Evolutionary conservation across 64 coral and sea anemone species (phyloP).

Genomic region (Dendrophyllia cribrosa): DNA sequence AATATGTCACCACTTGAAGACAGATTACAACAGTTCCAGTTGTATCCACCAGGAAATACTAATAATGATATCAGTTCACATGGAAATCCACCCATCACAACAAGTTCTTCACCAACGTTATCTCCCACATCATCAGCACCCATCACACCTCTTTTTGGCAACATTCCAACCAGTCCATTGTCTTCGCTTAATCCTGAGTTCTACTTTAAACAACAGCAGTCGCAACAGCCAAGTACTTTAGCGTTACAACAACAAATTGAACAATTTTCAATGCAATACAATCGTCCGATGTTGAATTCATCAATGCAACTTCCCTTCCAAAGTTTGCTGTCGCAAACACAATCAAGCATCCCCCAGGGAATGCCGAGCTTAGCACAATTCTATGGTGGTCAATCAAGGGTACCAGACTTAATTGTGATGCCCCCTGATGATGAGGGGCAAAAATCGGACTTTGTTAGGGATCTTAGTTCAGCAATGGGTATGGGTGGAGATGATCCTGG

Average conservation of each 20-base stretch:
- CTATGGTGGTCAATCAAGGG: conserved; percentile 46
- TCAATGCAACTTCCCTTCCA: conserved; percentile 54
- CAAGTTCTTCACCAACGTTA: conserved; percentile 55
- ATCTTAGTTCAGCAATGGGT: conserved; percentile 68
- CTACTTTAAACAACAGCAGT: conserved; percentile 56
- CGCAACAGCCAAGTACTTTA: conserved; percentile 11
- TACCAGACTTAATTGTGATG: conserved; percentile 76
- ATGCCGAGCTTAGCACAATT: conserved; percentile 52
- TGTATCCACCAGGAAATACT: conserved; percentile 37
- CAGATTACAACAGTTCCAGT: conserved; percentile 72
- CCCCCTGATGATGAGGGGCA: conserved; percentile 48
- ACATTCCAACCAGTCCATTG: conserved; percentile 45
- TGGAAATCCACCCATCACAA: conserved; percentile 45
- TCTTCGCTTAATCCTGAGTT: conserved; percentile 25
- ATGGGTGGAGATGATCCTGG: conserved; percentile 40
- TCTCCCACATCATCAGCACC: conserved; percentile 63
- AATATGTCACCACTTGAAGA: conserved; percentile 63
- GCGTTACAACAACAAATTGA: conserved; percentile 52
- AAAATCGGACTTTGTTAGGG: conserved; percentile 72
- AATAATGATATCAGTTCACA: conserved; percentile 56
- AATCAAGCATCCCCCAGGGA: not conserved
- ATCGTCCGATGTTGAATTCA: conserved; percentile 31
- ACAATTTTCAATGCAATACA: conserved; percentile 41
- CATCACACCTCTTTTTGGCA: conserved; percentile 69
- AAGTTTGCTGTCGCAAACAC: conserved; percentile 41